phyloP scores from a whole-genome alignment of 2,113 vertebrate species.

The Caloenas nicobarica region DNA sequence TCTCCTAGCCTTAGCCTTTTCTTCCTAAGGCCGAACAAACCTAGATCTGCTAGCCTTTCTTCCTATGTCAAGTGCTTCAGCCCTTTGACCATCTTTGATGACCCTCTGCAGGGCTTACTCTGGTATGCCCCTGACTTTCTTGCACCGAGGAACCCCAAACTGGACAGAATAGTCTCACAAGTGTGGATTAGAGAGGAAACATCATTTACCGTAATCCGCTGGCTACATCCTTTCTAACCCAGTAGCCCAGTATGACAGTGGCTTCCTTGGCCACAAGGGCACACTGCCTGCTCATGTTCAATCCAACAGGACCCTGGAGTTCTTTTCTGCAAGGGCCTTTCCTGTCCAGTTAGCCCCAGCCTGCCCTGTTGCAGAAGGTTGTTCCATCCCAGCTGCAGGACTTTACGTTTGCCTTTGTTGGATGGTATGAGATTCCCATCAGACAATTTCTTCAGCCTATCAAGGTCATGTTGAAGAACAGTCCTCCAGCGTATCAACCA shows the following conservation, averaged over 20 bases:
- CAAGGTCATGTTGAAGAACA: not conserved
- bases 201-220: not conserved
- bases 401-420: not conserved
- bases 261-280: not conserved
- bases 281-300: not conserved
- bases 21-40: not conserved
- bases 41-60: not conserved
- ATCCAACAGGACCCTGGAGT: not conserved
- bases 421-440: not conserved
- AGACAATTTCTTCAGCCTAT: not conserved
- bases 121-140: not conserved
- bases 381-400: not conserved
- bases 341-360: not conserved
- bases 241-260: not conserved
- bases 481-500: not conserved
- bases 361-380: not conserved
- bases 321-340: not conserved
- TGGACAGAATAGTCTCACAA: not conserved
- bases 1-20: not conserved
- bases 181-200: not conserved
- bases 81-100: not conserved
- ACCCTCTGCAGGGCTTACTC: not conserved
- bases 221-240: not conserved
- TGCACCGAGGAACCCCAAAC: not conserved
- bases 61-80: not conserved